Base-by-base conservation (phyloP, 2,113 vertebrate genomes). In the Melanerpes aurifrons region DNA sequence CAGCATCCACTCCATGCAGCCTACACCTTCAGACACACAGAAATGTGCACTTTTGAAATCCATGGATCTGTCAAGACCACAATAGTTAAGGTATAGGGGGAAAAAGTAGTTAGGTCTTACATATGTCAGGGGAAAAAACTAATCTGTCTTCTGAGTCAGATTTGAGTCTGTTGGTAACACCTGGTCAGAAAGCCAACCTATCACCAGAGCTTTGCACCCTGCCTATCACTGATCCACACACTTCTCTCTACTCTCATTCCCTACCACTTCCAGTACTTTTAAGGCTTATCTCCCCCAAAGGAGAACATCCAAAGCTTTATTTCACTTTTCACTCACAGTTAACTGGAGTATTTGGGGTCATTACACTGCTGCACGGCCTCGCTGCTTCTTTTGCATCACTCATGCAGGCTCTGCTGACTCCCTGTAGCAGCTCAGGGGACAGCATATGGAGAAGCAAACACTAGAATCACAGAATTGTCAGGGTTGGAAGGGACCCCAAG, bases 11-110 rank as follows among this genome's bases (percentile, higher is more conserved):
- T 73, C 83, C 63, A 43, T 47, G 37, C 32, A 96, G 73, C 87
- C 40, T 7, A 45, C 43, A 69, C 54, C 76, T 86, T 86, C 87
- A 90, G 94, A 71, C 64, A 85, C 5, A 84, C 37, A 82, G 72
- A 89, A 91, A 93, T 95, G 50, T 92, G 85, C 93, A 93, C 90
- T 92, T 94, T 21, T 86, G 88, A 82, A 93, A 88, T 76, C 64
- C 75, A 58, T 1, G 0, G 82, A 64, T 69, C 91, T 83, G 72
- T 68, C 64, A 37, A 81, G 62, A 58, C 86, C 83, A 88, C 76
- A 92, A 75, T 11, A 54, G 64, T 63, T 64, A 35, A 7, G 37
- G 61, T 93, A 74, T 58, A 62, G 50, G 43, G 43, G 43, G 43
- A 6, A 45, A 74, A 89, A 74, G 86, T 28, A 61, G 53, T 75